Percentiles rank a stretch among this genome's conserved stretches.
These are phyloP conservation scores for Drosophila ustulata DNA, from an alignment of 2,888 invertebrate genomes.

Conservation along the genomic window DNA sequence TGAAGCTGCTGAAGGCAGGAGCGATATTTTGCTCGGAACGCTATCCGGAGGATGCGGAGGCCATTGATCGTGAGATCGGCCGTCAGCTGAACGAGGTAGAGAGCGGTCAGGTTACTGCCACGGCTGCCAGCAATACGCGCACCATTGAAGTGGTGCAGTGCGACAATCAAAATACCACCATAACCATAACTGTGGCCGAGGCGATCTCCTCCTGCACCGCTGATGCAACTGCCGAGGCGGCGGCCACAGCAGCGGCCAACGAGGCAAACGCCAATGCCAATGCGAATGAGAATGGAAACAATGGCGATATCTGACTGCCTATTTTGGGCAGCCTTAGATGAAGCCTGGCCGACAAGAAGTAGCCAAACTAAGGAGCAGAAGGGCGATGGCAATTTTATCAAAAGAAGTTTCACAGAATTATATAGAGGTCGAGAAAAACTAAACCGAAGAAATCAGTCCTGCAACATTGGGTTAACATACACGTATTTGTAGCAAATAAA, in stretches of 20 bases:
- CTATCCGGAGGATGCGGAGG: conserved; percentile 84
- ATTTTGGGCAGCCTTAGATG: conserved; percentile 83
- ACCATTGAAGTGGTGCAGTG: conserved; percentile 82
- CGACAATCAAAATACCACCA: conserved; percentile 75
- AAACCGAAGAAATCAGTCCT: conserved; percentile 69
- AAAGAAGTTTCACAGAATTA: conserved; percentile 39
- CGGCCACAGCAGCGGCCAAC: conserved; percentile 49
- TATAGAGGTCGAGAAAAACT: conserved; percentile 12
- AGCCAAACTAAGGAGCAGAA: conserved; percentile 57
- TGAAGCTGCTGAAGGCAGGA: conserved; percentile 88
- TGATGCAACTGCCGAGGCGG: conserved; percentile 29
- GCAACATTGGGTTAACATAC: conserved; percentile 79
- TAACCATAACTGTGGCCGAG: conserved; percentile 73
- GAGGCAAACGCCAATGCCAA: conserved; percentile 58
- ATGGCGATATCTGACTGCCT: conserved; percentile 84
- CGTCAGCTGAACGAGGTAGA: conserved; percentile 80
- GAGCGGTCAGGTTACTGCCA: conserved; percentile 56
- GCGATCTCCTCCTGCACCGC: conserved; percentile 50
- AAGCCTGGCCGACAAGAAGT: conserved; percentile 70
- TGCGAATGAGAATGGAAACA: conserved; percentile 42
- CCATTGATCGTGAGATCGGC: conserved; percentile 83
- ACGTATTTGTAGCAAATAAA: conserved; percentile 67
- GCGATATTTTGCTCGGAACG: conserved; percentile 84
- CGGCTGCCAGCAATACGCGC: conserved; percentile 63
- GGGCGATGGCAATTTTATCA: conserved; percentile 55